phyloP scores from a whole-genome alignment of 1,140 invertebrate genomes.

The Neodiprion pinetum region DNA sequence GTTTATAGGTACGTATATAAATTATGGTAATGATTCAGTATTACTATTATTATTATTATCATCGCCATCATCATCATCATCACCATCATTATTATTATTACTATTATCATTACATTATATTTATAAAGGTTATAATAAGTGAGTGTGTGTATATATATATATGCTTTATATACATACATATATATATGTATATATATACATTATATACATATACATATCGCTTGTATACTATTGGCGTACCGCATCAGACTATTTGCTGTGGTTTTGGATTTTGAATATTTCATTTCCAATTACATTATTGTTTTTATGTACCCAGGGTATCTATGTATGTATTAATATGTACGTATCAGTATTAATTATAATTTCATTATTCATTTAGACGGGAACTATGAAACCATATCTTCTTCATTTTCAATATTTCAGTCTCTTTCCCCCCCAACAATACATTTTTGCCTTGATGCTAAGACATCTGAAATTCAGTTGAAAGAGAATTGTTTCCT shows the following conservation, averaged over 20 bases:
- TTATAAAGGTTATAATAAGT: neutral
- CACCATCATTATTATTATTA: neutral
- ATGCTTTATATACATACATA: neutral
- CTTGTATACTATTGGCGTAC: neutral
- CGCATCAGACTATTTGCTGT: neutral
- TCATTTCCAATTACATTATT: too few species aligned
- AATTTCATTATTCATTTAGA: neutral
- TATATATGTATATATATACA: neutral
- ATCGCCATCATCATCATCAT: neutral
- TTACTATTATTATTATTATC: conserved; percentile 36
- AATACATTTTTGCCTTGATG: too few species aligned
- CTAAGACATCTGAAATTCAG: too few species aligned
- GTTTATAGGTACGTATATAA: conserved; percentile 55
- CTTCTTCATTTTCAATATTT: too few species aligned
- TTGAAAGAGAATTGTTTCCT: too few species aligned
- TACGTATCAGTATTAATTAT: neutral
- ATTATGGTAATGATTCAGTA: conserved; percentile 63
- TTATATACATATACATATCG: neutral
- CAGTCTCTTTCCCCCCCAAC: too few species aligned
- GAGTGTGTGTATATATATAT: neutral
- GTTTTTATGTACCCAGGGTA: too few species aligned
- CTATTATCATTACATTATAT: neutral
- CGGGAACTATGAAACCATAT: too few species aligned
- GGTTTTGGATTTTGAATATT: conserved; percentile 18
- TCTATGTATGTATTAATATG: too few species aligned